A percentile compares a stretch with the other conserved stretches of the same genome.
Conservation (phyloP, 1,140 invertebrate species). For the Cyphomyrmex costatus region DNA sequence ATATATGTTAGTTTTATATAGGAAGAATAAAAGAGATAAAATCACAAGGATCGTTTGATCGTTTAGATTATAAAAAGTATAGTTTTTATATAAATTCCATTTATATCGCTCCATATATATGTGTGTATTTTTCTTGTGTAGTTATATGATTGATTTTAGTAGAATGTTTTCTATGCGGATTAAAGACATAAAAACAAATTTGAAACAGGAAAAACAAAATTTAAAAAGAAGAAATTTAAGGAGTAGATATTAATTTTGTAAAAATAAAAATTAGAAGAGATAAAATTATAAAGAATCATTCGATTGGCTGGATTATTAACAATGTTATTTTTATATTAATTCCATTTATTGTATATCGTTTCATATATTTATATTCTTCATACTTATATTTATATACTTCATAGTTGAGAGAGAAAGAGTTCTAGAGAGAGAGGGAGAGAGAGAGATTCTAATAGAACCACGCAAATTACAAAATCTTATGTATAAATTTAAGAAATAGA, state of each 20-base stretch:
- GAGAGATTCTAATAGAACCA: neutral
- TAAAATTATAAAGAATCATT: neutral
- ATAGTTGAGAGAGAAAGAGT: no score
- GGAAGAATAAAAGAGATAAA: neutral
- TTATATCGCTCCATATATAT: conserved; percentile 23
- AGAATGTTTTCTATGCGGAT: neutral
- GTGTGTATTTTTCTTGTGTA: conserved; percentile 1
- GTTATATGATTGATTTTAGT: neutral
- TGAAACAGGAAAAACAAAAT: neutral
- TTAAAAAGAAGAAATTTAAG: neutral
- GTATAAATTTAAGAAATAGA: neutral
- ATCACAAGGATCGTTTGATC: neutral
- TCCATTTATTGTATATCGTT: neutral
- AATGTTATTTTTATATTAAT: neutral
- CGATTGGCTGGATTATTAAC: neutral
- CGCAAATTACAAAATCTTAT: neutral
- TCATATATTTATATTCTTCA: conserved; percentile 6
- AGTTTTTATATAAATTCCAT: conserved; percentile 1
- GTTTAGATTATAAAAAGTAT: neutral
- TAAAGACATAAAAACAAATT: neutral
- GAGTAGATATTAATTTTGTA: no score
- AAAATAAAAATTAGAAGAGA: neutral
- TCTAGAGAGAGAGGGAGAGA: no score
- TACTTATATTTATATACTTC: neutral
- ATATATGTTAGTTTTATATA: no score